These are phyloP conservation scores for Entosphenus tridentatus DNA, from an alignment of 2,113 vertebrate genomes.

Conservation along the genomic window DNA sequence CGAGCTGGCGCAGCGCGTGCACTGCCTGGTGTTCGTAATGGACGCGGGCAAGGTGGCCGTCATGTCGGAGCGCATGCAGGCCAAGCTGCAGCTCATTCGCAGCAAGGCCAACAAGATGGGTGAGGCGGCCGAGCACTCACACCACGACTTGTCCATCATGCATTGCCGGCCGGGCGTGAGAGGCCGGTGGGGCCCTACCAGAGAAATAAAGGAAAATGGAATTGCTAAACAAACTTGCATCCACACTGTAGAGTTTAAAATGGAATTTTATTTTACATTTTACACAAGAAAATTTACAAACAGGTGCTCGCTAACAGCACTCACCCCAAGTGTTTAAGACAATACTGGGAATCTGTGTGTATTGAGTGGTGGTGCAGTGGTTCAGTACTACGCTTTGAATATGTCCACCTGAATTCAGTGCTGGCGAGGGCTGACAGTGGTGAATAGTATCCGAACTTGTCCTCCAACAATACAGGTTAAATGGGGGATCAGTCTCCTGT, in stretches of 20 bases:
- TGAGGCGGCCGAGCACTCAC: constrained; percentile 9
- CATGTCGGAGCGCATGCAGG: constrained; percentile 19
- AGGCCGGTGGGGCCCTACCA: too few relatives aligned
- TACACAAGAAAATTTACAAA: background rate
- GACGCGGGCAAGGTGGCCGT: constrained; percentile 18
- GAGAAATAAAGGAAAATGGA: constrained; percentile 7
- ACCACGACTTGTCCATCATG: too few relatives aligned
- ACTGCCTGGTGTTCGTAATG: constrained; percentile 18
- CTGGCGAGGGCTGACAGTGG: too few relatives aligned
- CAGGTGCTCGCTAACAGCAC: background rate
- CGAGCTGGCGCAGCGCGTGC: constrained; percentile 13
- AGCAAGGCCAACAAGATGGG: constrained; percentile 17
- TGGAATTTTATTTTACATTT: background rate
- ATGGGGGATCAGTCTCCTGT: too few relatives aligned
- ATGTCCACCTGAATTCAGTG: too few relatives aligned
- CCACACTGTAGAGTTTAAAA: constrained; percentile 13
- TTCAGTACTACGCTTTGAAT: too few relatives aligned
- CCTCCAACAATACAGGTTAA: background rate
- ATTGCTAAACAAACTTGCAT: constrained; percentile 13
- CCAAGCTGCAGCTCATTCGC: constrained; percentile 21
- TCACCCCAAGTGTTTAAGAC: too few relatives aligned
- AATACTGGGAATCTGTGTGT: too few relatives aligned
- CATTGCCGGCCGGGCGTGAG: too few relatives aligned
- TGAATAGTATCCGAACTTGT: background rate
- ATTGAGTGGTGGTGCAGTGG: too few relatives aligned